Evolutionary conservation across 2,113 vertebrate species (phyloP).

Genomic region (Gnathonemus echidnorhynchus): DNA sequence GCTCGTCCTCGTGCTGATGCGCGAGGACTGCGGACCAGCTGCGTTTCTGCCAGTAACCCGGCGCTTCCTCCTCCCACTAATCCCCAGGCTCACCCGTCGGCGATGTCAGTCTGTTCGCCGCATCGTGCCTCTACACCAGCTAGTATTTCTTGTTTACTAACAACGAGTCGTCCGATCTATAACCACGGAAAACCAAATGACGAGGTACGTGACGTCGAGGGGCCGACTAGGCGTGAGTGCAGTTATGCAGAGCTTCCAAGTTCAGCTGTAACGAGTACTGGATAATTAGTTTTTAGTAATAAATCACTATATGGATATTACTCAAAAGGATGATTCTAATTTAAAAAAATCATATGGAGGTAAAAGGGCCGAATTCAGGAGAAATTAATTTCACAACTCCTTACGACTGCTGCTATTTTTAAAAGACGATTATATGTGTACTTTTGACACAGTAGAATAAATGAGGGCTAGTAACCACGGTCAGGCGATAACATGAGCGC

Average conservation of each 20-base stretch:
- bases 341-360: no score
- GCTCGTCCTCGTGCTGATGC: neutral
- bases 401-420: no score
- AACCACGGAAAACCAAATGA: neutral
- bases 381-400: no score
- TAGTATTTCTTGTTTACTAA: neutral
- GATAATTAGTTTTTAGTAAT: no score
- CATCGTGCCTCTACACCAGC: neutral
- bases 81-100: neutral
- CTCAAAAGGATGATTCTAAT: neutral
- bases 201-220: neutral
- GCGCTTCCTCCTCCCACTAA: neutral
- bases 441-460: neutral
- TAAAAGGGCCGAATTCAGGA: no score
- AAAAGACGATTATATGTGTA: no score
- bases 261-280: no score
- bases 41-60: neutral
- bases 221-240: neutral
- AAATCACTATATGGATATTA: neutral
- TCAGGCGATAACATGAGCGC: neutral
- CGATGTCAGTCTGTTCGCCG: neutral
- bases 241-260: neutral
- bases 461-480: neutral
- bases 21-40: neutral
- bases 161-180: neutral